phyloP scores from a whole-genome alignment of 2,888 invertebrate species.

The Ophion slaviceki region DNA sequence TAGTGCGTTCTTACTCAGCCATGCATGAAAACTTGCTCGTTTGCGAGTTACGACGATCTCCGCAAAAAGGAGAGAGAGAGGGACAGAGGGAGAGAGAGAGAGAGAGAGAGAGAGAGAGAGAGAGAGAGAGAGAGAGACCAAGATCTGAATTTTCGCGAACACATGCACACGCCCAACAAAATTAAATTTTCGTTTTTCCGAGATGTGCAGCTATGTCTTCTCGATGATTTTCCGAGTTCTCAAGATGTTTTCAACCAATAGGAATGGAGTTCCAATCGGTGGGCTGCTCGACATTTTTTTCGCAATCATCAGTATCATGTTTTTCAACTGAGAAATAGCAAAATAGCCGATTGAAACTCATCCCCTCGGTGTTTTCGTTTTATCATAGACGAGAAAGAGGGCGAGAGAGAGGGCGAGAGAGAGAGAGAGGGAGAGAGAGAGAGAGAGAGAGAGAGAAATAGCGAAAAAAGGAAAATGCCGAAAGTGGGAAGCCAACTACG shows the following conservation, averaged over 20 bases:
- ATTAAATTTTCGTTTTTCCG: slow-evolving; percentile 55
- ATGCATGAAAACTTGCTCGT: slow-evolving; percentile 56
- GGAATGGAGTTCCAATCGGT: not conserved
- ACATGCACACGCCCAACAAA: slow-evolving; percentile 55
- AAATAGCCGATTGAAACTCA: not conserved
- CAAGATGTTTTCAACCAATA: not conserved
- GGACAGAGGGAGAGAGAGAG: slow-evolving; percentile 33
- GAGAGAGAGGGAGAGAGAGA: not conserved
- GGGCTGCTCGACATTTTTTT: not conserved
- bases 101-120: slow-evolving; percentile 37
- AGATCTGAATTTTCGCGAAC: slow-evolving; percentile 56
- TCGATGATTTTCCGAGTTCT: not conserved
- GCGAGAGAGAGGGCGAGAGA: not conserved
- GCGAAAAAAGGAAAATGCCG: not conserved
- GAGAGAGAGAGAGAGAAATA: not conserved
- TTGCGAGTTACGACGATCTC: slow-evolving; percentile 64
- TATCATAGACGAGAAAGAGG: not conserved
- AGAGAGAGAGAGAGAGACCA: slow-evolving; percentile 33
- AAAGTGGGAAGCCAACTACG: slow-evolving; percentile 17
- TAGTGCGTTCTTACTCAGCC: slow-evolving; percentile 45
- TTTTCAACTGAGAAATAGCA: not conserved
- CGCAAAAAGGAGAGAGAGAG: slow-evolving; percentile 27
- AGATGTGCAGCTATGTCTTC: slow-evolving; percentile 14
- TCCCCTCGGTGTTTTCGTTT: not conserved
- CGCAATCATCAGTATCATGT: not conserved